phyloP scores from a whole-genome alignment of 2,888 invertebrate genomes.

The Nomada flava region DNA sequence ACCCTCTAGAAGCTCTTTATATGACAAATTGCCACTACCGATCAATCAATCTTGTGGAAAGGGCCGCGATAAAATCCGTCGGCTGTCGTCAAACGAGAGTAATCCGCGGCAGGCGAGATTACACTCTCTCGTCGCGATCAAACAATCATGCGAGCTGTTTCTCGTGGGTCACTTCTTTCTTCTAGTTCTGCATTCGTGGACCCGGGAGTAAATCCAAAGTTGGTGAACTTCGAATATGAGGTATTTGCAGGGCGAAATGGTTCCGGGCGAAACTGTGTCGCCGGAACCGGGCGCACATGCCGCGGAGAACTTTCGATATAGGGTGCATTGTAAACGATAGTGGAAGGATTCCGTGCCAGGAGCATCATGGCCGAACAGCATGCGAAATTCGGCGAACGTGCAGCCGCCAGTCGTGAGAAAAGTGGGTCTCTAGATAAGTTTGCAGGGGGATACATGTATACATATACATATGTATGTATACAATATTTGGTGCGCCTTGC shows the following conservation, averaged over 20 bases:
- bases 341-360: conserved; percentile 46
- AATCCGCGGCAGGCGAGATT: not conserved
- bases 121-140: conserved; percentile 5
- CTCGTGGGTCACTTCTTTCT: conserved; percentile 64
- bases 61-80: conserved; percentile 27
- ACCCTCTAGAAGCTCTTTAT: no score
- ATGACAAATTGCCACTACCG: conserved; percentile 28
- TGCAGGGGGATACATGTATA: not conserved
- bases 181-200: conserved; percentile 46
- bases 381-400: conserved; percentile 49
- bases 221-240: conserved; percentile 65
- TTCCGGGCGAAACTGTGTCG: conserved; percentile 59
- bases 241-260: conserved; percentile 48
- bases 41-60: not conserved
- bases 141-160: conserved; percentile 55
- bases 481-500: no score
- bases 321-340: conserved; percentile 50
- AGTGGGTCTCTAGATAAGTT: conserved; percentile 10
- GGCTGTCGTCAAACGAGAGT: not conserved
- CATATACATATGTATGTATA: no score
- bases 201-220: conserved; percentile 59
- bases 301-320: conserved; percentile 52
- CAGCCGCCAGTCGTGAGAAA: conserved; percentile 19
- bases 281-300: conserved; percentile 44
- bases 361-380: conserved; percentile 15